Evolutionary conservation across 2,888 invertebrate genomes (phyloP).

Genomic region (Trilocha varians): DNA sequence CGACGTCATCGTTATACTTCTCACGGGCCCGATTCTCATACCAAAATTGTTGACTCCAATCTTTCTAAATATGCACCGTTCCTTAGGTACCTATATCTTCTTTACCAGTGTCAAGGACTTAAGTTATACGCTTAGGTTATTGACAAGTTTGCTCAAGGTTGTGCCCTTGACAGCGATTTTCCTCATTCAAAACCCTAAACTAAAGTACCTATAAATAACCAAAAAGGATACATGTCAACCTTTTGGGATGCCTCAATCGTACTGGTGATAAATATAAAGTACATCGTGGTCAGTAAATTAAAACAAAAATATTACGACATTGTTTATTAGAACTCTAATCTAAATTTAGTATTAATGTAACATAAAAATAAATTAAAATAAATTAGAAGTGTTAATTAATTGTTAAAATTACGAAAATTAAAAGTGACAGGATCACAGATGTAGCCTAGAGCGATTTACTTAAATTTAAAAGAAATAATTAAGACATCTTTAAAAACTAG

Average conservation of each 20-base stretch:
- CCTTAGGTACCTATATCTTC: too few relatives aligned
- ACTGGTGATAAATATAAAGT: too few relatives aligned
- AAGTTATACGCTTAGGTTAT: not conserved
- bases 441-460: conserved; percentile 55
- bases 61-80: too few relatives aligned
- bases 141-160: too few relatives aligned
- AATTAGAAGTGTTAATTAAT: not conserved
- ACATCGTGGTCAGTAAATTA: too few relatives aligned
- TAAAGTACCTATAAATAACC: not conserved
- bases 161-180: not conserved
- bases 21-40: too few relatives aligned
- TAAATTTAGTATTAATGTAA: not conserved
- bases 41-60: too few relatives aligned
- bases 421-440: conserved; percentile 61
- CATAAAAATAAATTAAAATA: not conserved
- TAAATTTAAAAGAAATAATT: conserved; percentile 11
- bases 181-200: not conserved
- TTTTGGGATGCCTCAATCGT: not conserved
- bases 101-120: not conserved
- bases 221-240: not conserved
- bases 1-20: too few relatives aligned
- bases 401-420: conserved; percentile 25
- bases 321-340: too few relatives aligned
- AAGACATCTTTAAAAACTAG: not conserved
- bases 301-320: too few relatives aligned